A percentile compares a stretch with the other conserved stretches of the same genome.
phyloP scores from a whole-genome alignment of 2,797 vertebrate genomes.

The Denticeps clupeoides region DNA sequence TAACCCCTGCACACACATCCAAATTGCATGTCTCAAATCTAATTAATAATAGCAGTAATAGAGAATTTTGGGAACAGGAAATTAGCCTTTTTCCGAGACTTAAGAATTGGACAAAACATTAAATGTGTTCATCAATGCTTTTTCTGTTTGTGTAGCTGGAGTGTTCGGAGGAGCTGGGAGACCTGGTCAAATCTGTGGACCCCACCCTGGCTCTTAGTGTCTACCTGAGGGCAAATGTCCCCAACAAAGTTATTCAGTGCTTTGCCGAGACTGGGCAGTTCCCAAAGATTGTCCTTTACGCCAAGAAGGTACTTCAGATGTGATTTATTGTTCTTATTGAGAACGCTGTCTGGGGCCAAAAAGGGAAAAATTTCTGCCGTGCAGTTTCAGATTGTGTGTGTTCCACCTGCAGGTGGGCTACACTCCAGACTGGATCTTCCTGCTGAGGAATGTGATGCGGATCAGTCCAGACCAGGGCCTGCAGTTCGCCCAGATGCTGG shows the following conservation, averaged over 20 bases:
- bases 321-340: too few species aligned
- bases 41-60: too few species aligned
- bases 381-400: too few species aligned
- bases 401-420: slow-evolving; percentile 76
- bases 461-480: slow-evolving; percentile 96
- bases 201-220: slow-evolving; percentile 93
- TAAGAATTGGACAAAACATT: too few species aligned
- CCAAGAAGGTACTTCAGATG: slow-evolving; percentile 79
- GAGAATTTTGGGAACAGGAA: too few species aligned
- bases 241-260: slow-evolving; percentile 98
- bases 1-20: too few species aligned
- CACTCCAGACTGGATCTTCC: slow-evolving; percentile 97
- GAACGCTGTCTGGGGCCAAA: too few species aligned
- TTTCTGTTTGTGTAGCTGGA: slow-evolving; percentile 71
- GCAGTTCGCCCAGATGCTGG: slow-evolving; percentile 97
- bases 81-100: too few species aligned
- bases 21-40: too few species aligned
- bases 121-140: slow-evolving; percentile 1
- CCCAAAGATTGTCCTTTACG: slow-evolving; percentile 96
- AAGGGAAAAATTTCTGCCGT: too few species aligned
- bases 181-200: slow-evolving; percentile 94
- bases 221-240: slow-evolving; percentile 90
- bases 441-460: slow-evolving; percentile 95
- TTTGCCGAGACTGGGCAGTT: slow-evolving; percentile 98
- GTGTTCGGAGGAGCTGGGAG: slow-evolving; percentile 94